phyloP scores from a whole-genome alignment of 2,113 vertebrate species.

The Halichoeres trimaculatus region DNA sequence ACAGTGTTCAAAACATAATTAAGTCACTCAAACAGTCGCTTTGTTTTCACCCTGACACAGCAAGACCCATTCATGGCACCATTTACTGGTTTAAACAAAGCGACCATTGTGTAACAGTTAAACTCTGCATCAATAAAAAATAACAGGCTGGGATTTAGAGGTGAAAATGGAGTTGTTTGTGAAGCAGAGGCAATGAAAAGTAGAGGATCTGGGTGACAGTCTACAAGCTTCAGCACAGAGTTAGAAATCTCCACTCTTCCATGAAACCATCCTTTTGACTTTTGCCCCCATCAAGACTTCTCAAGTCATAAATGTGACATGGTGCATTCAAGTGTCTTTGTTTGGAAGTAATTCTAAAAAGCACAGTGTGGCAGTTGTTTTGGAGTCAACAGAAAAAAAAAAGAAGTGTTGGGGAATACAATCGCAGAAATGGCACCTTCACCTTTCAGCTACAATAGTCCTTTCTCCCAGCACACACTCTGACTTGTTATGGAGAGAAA shows the following conservation, averaged over 20 bases:
- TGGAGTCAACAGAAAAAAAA: background rate
- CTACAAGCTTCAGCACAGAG: background rate
- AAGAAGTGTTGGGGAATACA: background rate
- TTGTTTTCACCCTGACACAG: background rate
- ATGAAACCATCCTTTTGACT: conserved; percentile 45
- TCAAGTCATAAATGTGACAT: conserved; percentile 22
- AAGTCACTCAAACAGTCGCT: too few species aligned
- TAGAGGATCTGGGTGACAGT: background rate
- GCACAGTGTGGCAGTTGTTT: background rate
- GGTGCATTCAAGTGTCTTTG: conserved; percentile 27
- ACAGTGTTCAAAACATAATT: too few species aligned
- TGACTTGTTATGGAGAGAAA: background rate
- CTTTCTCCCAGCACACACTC: background rate
- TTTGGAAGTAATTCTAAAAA: conserved; percentile 19
- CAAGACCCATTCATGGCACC: conserved; percentile 18
- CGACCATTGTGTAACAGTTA: background rate
- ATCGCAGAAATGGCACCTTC: background rate
- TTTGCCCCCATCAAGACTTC: conserved; percentile 30
- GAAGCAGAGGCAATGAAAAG: background rate
- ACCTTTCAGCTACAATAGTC: conserved; percentile 7
- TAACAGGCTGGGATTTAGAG: conserved; percentile 13
- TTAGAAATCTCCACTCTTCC: conserved; percentile 18
- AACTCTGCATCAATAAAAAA: conserved; percentile 10
- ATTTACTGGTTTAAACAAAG: conserved; percentile 9
- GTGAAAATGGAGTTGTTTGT: background rate